phyloP scores from a whole-genome alignment of 2,797 vertebrate genomes.

The Darevskia nairensis region DNA sequence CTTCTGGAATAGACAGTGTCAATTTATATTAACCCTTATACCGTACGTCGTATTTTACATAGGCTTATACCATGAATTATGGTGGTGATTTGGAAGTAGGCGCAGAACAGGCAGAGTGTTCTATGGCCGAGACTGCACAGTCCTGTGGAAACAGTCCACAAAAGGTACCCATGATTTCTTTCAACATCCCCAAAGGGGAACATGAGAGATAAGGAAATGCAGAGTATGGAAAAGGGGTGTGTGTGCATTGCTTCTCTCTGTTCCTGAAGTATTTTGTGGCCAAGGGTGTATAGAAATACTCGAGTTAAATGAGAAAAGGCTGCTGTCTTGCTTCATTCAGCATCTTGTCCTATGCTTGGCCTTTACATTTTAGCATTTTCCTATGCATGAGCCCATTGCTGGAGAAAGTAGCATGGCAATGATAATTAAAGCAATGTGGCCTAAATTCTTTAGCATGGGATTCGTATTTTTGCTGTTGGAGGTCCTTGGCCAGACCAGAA shows the following conservation, averaged over 20 bases:
- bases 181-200: not conserved
- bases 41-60: slow-evolving; percentile 25
- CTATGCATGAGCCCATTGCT: not conserved
- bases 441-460: not conserved
- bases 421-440: not conserved
- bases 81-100: slow-evolving; percentile 76
- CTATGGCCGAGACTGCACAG: slow-evolving; percentile 68
- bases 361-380: not conserved
- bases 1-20: not conserved
- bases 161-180: slow-evolving; percentile 74
- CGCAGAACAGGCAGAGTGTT: slow-evolving; percentile 66
- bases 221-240: not conserved
- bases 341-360: not conserved
- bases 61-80: slow-evolving; percentile 78
- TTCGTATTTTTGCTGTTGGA: not conserved
- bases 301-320: not conserved
- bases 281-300: not conserved
- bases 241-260: not conserved
- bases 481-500: not conserved
- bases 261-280: not conserved
- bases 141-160: slow-evolving; percentile 71
- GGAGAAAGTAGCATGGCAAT: not conserved
- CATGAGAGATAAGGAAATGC: not conserved
- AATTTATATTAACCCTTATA: not conserved
- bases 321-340: not conserved